A percentile compares a stretch with the other conserved stretches of the same genome.
Conservation (phyloP, 2,888 invertebrate genomes). For the Synergus laeviventris region DNA sequence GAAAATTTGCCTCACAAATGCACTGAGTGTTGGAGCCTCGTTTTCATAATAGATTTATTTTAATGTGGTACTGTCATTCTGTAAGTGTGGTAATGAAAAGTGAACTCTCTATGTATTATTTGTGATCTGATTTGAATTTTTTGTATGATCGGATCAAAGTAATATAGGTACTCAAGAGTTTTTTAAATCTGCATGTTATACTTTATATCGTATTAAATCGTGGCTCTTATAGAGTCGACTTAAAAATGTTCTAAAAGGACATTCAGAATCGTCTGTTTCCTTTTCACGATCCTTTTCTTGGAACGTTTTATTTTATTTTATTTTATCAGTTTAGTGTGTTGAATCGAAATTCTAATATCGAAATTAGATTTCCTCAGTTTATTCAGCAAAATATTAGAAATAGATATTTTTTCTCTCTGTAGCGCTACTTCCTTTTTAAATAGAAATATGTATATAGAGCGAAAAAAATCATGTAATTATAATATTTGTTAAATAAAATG, state of each 20-base stretch:
- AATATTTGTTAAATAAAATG: no score
- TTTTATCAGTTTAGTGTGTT: background rate
- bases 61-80: conserved; percentile 2
- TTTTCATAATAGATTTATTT: conserved; percentile 18
- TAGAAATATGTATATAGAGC: no score
- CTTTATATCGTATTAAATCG: conserved; percentile 42
- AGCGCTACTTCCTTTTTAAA: no score
- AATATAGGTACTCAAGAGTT: conserved; percentile 1
- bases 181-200: conserved; percentile 49
- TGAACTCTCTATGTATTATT: conserved; percentile 19
- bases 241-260: conserved; percentile 15
- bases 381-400: no score
- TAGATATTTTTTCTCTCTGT: no score
- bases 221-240: conserved; percentile 52
- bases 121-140: conserved; percentile 30
- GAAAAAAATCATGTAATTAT: no score
- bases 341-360: no score
- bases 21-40: no score
- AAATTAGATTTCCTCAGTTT: no score
- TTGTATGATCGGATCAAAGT: background rate
- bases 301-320: background rate
- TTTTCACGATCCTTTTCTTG: conserved; percentile 13
- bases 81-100: background rate
- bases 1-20: background rate
- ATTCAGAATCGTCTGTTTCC: conserved; percentile 5